phyloP scores from a whole-genome alignment of 92 coral and sea anemone species.

The Scolanthus callimorphus region DNA sequence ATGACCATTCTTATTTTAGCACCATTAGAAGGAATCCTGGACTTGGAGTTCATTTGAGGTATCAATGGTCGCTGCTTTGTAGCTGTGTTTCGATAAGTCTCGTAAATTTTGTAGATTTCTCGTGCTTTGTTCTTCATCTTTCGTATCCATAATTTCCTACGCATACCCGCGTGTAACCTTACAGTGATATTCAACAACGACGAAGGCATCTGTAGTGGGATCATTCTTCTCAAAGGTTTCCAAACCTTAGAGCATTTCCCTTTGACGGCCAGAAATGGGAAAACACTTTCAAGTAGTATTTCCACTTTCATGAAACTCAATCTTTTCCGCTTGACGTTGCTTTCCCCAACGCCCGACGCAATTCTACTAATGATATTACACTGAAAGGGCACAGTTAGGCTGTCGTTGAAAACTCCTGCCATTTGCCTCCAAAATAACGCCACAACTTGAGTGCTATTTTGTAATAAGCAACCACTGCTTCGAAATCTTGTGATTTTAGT shows the following conservation, averaged over 20 bases:
- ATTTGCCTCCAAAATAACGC: slow-evolving; percentile 19
- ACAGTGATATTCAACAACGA: slow-evolving; percentile 76
- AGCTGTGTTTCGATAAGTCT: slow-evolving; percentile 29
- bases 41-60: slow-evolving; percentile 3
- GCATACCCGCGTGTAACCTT: slow-evolving; percentile 26
- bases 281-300: slow-evolving; percentile 26
- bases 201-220: slow-evolving; percentile 24
- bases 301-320: slow-evolving; percentile 40
- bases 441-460: neutral
- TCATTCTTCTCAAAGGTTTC: slow-evolving; percentile 28
- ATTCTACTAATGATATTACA: slow-evolving; percentile 57
- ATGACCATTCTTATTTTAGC: slow-evolving; percentile 22
- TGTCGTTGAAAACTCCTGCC: slow-evolving; percentile 44
- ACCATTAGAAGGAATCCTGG: slow-evolving; percentile 22
- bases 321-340: slow-evolving; percentile 12
- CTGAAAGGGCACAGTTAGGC: slow-evolving; percentile 70
- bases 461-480: slow-evolving; percentile 1
- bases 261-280: slow-evolving; percentile 32
- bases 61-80: slow-evolving; percentile 15
- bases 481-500: neutral
- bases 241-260: slow-evolving; percentile 46
- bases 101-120: slow-evolving; percentile 46
- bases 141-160: slow-evolving; percentile 49
- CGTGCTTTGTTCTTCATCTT: slow-evolving; percentile 46
- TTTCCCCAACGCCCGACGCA: slow-evolving; percentile 25